Base-by-base conservation (phyloP, 2,797 vertebrate genomes). In the Smutsia gigantea region DNA sequence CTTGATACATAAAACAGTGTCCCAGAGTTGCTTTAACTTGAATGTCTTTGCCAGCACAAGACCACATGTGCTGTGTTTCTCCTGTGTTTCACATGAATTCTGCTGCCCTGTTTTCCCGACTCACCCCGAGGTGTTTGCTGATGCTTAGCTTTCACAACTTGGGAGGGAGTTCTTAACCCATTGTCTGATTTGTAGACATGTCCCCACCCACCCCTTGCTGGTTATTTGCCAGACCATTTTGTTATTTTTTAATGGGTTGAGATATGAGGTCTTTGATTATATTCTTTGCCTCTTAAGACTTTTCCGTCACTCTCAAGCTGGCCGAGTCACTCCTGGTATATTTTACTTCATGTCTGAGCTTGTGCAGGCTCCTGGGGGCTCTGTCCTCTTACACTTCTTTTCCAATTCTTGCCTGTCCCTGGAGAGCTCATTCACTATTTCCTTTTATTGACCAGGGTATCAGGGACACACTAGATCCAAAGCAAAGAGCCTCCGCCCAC, bases 61-160 rank as follows among this genome's bases (percentile, higher is more conserved):
- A n/a, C 18, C 17, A 17, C 13, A 0, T 11, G 9, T 0, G 6
- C 10, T 15, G 0, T 31, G 0, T 37, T n/a, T 92, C 23, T 27
- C 21, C 31, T 19, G n/a, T 2, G 2, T n/a, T 53, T 9, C 31
- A 1, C 0, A 2, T n/a, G 46, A 59, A 27, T 31, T 59, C n/a
- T 5, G 7, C 23, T 14, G 7, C 31, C 5, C 23, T 77, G 49
- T 51, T 82, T 57, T 11, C 7, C 39, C 46, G 46, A 8, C 46
- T 46, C 46, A 46, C 46, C 31, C 27, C 19, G 23, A 19, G 42
- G 18, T 21, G 3, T n/a, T 66, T 3, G 2, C 77, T 34, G 31
- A n/a, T 31, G 11, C 7, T 39, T 61, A 9, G 46, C 10, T 46
- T 46, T 46, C 46, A 46, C 46, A 46, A 46, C 46, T 9, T 46